phyloP scores from a whole-genome alignment of 1,140 invertebrate species.

The Ceratitis capitata region DNA sequence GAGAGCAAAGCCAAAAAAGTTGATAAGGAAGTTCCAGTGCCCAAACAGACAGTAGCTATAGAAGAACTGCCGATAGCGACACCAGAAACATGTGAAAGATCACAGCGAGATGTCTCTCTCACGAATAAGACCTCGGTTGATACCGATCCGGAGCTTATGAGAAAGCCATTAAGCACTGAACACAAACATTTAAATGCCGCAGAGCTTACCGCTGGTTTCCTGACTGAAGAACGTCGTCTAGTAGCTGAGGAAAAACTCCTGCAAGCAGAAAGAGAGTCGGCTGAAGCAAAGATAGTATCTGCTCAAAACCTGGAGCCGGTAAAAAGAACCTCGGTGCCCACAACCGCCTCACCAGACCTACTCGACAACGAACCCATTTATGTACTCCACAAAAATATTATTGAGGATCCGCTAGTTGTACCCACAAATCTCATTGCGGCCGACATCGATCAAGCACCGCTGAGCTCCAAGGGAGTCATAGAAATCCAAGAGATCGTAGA shows the following conservation, averaged over 20 bases:
- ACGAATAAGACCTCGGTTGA: not conserved
- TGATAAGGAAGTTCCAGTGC: not conserved
- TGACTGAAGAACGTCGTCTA: not conserved
- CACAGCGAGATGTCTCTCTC: not conserved
- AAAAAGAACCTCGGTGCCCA: not conserved
- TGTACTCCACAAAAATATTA: constrained; percentile 60
- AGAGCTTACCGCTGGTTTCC: not conserved
- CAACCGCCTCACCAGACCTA: not conserved
- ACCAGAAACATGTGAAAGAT: not conserved
- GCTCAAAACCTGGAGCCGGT: not conserved
- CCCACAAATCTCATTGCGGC: too few species aligned
- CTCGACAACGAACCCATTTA: constrained; percentile 56
- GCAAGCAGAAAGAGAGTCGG: not conserved
- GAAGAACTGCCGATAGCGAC: not conserved
- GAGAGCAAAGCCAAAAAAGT: not conserved
- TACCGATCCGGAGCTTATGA: not conserved
- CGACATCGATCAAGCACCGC: not conserved
- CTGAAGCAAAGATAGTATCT: not conserved
- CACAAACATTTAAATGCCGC: not conserved
- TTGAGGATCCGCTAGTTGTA: constrained; percentile 38
- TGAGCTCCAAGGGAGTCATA: not conserved
- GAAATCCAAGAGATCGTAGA: constrained; percentile 3
- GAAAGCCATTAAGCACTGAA: not conserved
- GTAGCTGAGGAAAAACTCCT: not conserved
- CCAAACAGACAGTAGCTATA: too few species aligned